Evolutionary conservation across 2,113 vertebrate genomes (phyloP).

Genomic region (Apteryx mantelli): DNA sequence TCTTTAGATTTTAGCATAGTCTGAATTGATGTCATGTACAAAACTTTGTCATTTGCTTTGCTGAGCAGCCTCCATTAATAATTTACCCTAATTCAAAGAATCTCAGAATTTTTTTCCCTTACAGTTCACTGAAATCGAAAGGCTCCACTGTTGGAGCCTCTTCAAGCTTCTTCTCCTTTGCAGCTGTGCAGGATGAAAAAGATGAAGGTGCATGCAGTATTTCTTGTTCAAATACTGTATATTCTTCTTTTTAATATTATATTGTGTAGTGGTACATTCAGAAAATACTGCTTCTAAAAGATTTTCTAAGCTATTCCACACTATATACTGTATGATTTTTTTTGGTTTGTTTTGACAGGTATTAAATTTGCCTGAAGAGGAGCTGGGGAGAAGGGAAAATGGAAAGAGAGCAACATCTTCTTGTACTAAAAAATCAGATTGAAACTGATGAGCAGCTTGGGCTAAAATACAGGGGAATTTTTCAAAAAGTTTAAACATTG

Average conservation of each 20-base stretch:
- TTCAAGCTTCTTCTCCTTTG: not conserved
- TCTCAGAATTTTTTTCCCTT: not conserved
- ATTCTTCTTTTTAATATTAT: not conserved
- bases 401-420: not conserved
- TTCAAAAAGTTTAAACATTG: not conserved
- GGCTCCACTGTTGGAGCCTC: not conserved
- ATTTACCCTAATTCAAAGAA: not conserved
- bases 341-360: not conserved
- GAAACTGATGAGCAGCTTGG: not conserved
- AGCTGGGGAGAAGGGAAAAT: not conserved
- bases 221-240: not conserved
- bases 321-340: fast-evolving
- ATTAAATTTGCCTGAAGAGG: not conserved
- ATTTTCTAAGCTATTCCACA: not conserved
- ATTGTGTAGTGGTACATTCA: too few species aligned
- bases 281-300: not conserved
- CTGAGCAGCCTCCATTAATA: not conserved
- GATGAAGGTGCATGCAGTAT: not conserved
- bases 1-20: not conserved
- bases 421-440: not conserved
- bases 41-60: not conserved
- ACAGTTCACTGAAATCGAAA: not conserved
- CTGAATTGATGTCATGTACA: not conserved
- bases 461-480: not conserved
- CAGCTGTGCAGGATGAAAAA: not conserved